A percentile compares a stretch with the other conserved stretches of the same genome.
These are phyloP conservation scores for Vulpes lagopus DNA, from an alignment of 2,113 vertebrate genomes.

Conservation along the genomic window DNA sequence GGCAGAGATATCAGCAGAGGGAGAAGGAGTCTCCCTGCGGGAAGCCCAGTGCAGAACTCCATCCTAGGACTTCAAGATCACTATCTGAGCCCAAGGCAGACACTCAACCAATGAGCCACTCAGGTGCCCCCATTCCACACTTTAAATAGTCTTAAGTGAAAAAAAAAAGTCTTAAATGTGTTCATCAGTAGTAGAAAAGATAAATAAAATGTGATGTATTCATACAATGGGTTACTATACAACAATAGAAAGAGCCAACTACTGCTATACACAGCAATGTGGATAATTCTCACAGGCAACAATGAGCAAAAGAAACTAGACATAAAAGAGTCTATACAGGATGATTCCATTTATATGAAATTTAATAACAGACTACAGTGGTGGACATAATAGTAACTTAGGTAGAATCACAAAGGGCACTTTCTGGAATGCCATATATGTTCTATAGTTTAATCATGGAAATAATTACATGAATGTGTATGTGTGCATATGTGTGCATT, in stretches of 20 bases:
- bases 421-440: background rate
- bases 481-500: background rate
- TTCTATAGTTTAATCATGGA: background rate
- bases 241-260: background rate
- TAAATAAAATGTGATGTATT: slow-evolving; percentile 36
- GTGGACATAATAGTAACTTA: background rate
- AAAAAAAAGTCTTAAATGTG: background rate
- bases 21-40: no score
- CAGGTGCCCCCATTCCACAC: no score
- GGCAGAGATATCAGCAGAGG: no score
- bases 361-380: background rate
- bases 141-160: no score
- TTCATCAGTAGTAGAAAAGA: background rate
- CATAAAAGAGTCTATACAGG: background rate
- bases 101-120: no score
- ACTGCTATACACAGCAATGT: background rate
- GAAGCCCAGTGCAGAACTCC: no score
- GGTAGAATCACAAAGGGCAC: background rate
- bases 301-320: background rate
- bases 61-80: no score
- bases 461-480: background rate
- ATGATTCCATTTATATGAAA: background rate
- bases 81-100: no score
- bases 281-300: background rate
- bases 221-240: background rate